Base-by-base conservation (phyloP, 2,113 vertebrate genomes). In the Speoplatyrhinus poulsoni region DNA sequence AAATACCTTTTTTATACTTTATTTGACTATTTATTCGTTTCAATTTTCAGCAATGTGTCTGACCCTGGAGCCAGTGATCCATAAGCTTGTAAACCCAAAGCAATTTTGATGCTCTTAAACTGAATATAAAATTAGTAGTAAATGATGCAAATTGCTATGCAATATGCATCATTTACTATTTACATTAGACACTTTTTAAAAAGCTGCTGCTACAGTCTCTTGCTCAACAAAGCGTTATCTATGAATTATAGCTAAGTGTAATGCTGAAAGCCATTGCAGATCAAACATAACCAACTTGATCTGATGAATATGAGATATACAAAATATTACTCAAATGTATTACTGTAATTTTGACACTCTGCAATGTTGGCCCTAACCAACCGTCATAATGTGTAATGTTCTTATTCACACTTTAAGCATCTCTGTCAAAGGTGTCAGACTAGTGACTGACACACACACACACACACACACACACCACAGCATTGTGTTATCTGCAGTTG, bases 41-140 rank as follows among this genome's bases (percentile, higher is more conserved):
- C 68, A 65, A 79, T 80, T 83, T 85, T 84, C 76, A 69, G 86
- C 75, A 69, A 71, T 84, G 79, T 73, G 60, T 69, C 62, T 72
- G 79, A 81, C 80, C 81, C 87, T 88, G 83, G 62, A 85, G 77
- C 71, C 68, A 76, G 70, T 85, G 87, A 90, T 80, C 86, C 87
- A 64, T 73, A 62, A 69, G 85, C 87, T 90, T 89, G 84, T 93
- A 91, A 93, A 92, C 82, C 87, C 75, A 66, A 83, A 81, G 82
- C 84, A 84, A 88, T 89, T 87, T 89, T 33, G 5, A 72, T 79
- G 78, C 83, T 86, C 75, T 82, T 84, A 86, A 85, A 87, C 79
- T 74, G 62, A 81, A 82, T 75, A 70, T 79, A 72, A 85, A 91
- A 92, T 91, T 84, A 88, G 82, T 76, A 81, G 86, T 91, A 92